These are phyloP conservation scores for Pomatorhinus ruficollis DNA, from an alignment of 2,113 vertebrate genomes.

Conservation along the genomic window DNA sequence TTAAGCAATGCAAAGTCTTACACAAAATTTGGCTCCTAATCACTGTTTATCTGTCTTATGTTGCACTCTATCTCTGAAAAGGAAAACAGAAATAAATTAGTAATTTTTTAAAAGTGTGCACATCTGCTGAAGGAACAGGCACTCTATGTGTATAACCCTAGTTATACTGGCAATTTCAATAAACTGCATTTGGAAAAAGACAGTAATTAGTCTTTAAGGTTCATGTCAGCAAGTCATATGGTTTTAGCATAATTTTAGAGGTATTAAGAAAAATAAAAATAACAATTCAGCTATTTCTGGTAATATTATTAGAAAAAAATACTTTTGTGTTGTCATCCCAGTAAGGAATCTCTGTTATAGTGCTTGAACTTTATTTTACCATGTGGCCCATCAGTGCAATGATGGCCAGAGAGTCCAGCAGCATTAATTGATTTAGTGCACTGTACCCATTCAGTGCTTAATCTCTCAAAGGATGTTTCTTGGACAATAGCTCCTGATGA, in stretches of 20 bases:
- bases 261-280: background rate
- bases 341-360: background rate
- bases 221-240: background rate
- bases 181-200: background rate
- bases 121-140: background rate
- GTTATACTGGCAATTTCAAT: background rate
- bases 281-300: slow-evolving; percentile 9
- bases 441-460: background rate
- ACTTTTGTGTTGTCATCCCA: background rate
- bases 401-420: background rate
- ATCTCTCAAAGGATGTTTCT: background rate
- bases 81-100: background rate
- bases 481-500: background rate
- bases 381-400: background rate
- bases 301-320: background rate
- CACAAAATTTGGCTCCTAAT: background rate
- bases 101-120: background rate
- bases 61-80: background rate
- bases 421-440: background rate
- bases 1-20: background rate
- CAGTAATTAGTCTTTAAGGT: background rate
- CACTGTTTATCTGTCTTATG: background rate
- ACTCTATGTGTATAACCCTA: background rate
- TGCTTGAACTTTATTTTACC: background rate
- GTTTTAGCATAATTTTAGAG: background rate